These are phyloP conservation scores for Amyelois transitella DNA, from an alignment of 1,140 invertebrate genomes.

Conservation along the genomic window DNA sequence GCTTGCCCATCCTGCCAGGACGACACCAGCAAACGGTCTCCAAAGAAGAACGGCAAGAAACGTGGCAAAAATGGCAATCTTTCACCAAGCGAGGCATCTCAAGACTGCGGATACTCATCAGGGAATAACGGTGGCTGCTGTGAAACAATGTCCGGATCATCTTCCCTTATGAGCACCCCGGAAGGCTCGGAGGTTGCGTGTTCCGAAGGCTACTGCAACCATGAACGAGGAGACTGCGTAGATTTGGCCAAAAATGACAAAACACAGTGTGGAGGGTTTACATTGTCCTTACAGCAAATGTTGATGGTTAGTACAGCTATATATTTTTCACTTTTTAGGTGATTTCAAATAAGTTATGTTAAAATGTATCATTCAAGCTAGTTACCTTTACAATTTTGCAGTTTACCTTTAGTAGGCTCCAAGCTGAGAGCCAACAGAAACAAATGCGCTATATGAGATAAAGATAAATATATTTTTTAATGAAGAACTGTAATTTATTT, in stretches of 20 bases:
- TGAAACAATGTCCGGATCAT: slow-evolving; percentile 77
- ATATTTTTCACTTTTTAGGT: background rate
- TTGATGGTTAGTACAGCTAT: slow-evolving; percentile 75
- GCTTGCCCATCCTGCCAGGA: slow-evolving; percentile 56
- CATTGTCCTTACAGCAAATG: slow-evolving; percentile 81
- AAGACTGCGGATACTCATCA: slow-evolving; percentile 89
- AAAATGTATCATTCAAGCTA: too few species aligned
- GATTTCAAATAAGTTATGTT: background rate
- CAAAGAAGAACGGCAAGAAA: slow-evolving; percentile 50
- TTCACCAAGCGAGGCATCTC: slow-evolving; percentile 81
- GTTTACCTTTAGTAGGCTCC: too few species aligned
- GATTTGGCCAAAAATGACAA: slow-evolving; percentile 63
- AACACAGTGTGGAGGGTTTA: slow-evolving; percentile 61
- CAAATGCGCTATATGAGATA: too few species aligned
- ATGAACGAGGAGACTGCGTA: slow-evolving; percentile 77
- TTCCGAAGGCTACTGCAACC: slow-evolving; percentile 87
- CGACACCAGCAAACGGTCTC: slow-evolving; percentile 44
- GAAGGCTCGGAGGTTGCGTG: slow-evolving; percentile 90
- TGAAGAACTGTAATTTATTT: background rate
- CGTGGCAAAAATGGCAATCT: slow-evolving; percentile 68
- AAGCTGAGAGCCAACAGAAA: too few species aligned
- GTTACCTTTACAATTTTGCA: too few species aligned
- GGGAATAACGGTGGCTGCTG: slow-evolving; percentile 82
- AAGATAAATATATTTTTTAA: too few species aligned
- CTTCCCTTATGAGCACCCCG: slow-evolving; percentile 84